phyloP scores from a whole-genome alignment of 2,113 vertebrate genomes.

The Chroicocephalus ridibundus region DNA sequence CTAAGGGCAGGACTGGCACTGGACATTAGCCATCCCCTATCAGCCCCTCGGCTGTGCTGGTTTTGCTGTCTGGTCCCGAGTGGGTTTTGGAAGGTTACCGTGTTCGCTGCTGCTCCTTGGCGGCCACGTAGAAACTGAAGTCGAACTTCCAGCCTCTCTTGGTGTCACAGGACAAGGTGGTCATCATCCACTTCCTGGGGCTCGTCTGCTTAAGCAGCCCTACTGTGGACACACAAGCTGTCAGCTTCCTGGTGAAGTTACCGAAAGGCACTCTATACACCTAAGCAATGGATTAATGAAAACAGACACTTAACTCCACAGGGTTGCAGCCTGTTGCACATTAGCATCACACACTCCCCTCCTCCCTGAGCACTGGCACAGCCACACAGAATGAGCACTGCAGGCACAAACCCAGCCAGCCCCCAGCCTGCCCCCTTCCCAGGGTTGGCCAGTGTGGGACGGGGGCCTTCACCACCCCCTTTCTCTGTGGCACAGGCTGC shows the following conservation, averaged over 20 bases:
- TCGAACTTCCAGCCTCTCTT: constrained; percentile 89
- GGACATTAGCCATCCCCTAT: background rate
- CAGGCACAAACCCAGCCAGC: background rate
- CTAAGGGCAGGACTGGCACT: background rate
- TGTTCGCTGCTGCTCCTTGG: constrained; percentile 83
- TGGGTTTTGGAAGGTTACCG: constrained; percentile 72
- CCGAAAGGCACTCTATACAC: constrained; percentile 90
- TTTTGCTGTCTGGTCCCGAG: background rate
- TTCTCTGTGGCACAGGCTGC: background rate
- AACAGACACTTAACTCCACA: constrained; percentile 79
- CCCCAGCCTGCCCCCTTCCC: background rate
- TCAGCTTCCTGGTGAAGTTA: constrained; percentile 96
- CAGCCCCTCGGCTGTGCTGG: background rate
- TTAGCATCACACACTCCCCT: constrained; percentile 41
- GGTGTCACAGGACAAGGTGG: constrained; percentile 83
- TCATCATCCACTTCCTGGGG: constrained; percentile 94
- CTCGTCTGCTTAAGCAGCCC: constrained; percentile 84
- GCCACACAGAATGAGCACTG: background rate
- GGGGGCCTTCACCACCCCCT: background rate
- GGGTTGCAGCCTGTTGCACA: constrained; percentile 38
- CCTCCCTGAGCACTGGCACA: constrained; percentile 18
- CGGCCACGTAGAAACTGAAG: constrained; percentile 92
- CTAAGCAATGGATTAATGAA: constrained; percentile 86
- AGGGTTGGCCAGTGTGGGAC: fast-evolving
- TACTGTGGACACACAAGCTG: constrained; percentile 93